Conservation (phyloP, 2,888 invertebrate genomes). For the Aphodius sticticus region DNA sequence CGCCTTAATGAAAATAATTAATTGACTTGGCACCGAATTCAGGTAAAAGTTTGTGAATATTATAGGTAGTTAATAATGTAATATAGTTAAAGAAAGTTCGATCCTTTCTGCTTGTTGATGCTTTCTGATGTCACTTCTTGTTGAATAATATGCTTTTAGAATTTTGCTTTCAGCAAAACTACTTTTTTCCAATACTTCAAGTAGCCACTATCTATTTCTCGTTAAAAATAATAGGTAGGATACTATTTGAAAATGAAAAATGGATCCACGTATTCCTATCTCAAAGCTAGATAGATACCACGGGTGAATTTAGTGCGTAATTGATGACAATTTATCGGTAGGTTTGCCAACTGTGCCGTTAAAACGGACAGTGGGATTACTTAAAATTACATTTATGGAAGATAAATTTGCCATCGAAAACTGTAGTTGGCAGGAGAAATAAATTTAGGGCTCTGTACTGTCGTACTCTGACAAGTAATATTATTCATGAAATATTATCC, state of each 20-base stretch:
- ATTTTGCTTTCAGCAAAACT: too few relatives aligned
- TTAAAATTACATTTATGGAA: constrained; percentile 4
- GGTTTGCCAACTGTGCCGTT: not conserved
- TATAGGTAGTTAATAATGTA: too few relatives aligned
- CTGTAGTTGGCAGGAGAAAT: not conserved
- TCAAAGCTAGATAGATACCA: not conserved
- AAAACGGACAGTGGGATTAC: not conserved
- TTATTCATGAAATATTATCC: not conserved
- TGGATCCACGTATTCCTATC: not conserved
- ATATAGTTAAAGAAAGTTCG: too few relatives aligned
- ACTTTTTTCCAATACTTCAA: too few relatives aligned
- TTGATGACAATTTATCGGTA: not conserved
- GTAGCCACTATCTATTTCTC: too few relatives aligned
- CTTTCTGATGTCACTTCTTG: too few relatives aligned
- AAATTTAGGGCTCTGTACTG: not conserved
- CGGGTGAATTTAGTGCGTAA: not conserved
- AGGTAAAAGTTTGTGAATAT: too few relatives aligned
- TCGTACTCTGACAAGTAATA: not conserved
- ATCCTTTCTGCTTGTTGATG: too few relatives aligned
- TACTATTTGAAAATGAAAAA: not conserved
- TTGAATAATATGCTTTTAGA: too few relatives aligned
- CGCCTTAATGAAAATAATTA: too few relatives aligned
- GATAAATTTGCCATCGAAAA: constrained; percentile 4
- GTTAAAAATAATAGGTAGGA: too few relatives aligned
- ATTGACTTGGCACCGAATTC: too few relatives aligned